These are phyloP conservation scores for Hydrotaea diabolus DNA, from an alignment of 2,888 invertebrate species.

Conservation along the genomic window DNA sequence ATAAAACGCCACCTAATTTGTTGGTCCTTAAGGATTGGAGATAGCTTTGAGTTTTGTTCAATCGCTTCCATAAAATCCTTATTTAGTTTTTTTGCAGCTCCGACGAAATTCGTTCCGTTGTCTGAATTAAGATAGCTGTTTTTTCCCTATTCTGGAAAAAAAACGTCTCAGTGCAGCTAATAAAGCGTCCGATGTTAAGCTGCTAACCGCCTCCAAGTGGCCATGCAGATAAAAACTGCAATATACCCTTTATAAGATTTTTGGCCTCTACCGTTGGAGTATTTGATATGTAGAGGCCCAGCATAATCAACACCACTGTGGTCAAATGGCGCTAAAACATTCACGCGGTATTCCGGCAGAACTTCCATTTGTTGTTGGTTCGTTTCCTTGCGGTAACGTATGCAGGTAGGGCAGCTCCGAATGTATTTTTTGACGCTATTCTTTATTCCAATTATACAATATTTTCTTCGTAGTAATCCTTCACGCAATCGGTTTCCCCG, in stretches of 20 bases:
- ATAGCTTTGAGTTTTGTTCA: too few relatives aligned
- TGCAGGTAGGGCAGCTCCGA: slow-evolving; percentile 44
- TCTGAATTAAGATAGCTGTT: neutral
- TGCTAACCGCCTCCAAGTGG: slow-evolving; percentile 20
- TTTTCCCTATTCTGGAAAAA: too few relatives aligned
- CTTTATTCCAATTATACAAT: slow-evolving; percentile 42
- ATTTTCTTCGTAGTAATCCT: slow-evolving; percentile 28
- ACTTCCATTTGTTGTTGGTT: slow-evolving; percentile 63
- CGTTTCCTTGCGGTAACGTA: neutral
- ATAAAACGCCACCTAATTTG: too few relatives aligned
- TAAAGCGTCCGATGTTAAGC: neutral
- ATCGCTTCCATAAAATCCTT: too few relatives aligned
- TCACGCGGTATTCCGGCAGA: slow-evolving; percentile 58
- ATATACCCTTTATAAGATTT: slow-evolving; percentile 46
- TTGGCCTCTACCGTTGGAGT: slow-evolving; percentile 53
- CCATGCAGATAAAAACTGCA: too few relatives aligned
- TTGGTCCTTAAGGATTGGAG: too few relatives aligned
- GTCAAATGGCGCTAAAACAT: slow-evolving; percentile 37
- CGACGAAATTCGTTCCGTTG: slow-evolving; percentile 2
- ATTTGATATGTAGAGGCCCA: slow-evolving; percentile 44
- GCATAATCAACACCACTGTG: neutral
- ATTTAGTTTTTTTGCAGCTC: too few relatives aligned
- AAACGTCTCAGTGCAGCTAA: neutral
- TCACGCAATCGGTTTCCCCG: too few relatives aligned
- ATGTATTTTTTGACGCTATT: slow-evolving; percentile 50